Conservation (phyloP, 2,113 vertebrate species). For the Myiagra hebetior region DNA sequence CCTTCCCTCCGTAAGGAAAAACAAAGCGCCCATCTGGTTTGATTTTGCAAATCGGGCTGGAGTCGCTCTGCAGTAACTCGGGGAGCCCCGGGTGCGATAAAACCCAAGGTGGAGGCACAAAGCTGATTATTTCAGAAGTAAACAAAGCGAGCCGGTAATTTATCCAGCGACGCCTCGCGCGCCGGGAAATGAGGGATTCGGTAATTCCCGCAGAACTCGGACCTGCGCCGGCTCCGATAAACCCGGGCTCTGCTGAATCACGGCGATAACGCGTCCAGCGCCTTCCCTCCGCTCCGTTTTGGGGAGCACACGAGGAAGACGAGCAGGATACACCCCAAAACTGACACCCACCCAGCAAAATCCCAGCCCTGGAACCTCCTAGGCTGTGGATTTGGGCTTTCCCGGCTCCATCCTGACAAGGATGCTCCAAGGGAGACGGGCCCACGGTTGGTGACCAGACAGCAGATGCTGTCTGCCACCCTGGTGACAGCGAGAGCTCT, state of each 20-base stretch:
- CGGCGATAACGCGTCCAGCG: background rate
- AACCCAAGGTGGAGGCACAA: background rate
- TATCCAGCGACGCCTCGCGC: background rate
- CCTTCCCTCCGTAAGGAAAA: background rate
- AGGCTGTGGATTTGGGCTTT: fast-evolving
- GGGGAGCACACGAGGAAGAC: fast-evolving
- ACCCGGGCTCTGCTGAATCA: background rate
- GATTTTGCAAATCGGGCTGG: background rate
- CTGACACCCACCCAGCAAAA: fast-evolving
- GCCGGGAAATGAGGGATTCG: background rate
- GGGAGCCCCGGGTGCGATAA: background rate
- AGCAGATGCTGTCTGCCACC: conserved; percentile 16
- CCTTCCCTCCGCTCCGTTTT: fast-evolving
- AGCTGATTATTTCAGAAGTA: conserved; percentile 1
- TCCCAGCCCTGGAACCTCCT: fast-evolving
- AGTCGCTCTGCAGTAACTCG: background rate
- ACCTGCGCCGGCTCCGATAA: background rate
- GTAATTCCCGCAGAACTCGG: background rate
- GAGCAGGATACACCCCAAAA: background rate
- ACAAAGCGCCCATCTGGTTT: conserved; percentile 44
- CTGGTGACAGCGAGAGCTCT: background rate
- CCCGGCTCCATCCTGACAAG: background rate
- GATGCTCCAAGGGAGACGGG: background rate
- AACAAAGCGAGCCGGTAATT: conserved; percentile 12
- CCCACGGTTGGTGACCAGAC: background rate